Evolutionary conservation across 2,888 invertebrate species (phyloP), one percentile per base, ranked within the genome.

Genomic region (Vandiemenella viatica): DNA sequence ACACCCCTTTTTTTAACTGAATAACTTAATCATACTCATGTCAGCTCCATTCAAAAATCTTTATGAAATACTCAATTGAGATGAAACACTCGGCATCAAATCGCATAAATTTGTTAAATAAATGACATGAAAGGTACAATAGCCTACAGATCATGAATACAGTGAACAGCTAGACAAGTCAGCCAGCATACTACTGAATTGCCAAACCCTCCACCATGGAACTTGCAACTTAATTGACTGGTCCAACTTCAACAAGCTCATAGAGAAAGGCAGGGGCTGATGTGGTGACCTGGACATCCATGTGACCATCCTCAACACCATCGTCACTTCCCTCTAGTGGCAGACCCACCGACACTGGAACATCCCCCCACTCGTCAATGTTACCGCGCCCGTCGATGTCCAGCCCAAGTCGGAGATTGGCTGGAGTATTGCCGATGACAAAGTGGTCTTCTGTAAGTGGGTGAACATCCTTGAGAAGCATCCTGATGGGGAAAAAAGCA

Each of bases 381-480:
- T 45, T 43, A 22, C 44, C 65, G 2, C 59, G 60, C 15, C 63
- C 64, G 10, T 59, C 63, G 32, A 66, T 63, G 52, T 67, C 67
- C 43, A 69, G 59, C 37, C 66, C 67, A 50, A 67, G 59, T 45
- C 67, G 64, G 51, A 70, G 57, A 52, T 67, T 66, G 37, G 61
- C 58, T 2, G 69, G 68, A 43, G 65, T 64, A 54, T 66, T 67
- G 26, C 70, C 69, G 56, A 71, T 67, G 22, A 70, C 68, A 55
- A 75, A 74, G 59, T 76, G 74, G 3, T 73, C 70, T 56, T 77
- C 75, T 5, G 73, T 72, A 49, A 78, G 63, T 13, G 79, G 76
- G 59, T 75, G 65, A 52, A 73, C 63, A 54, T 77, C 75, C 60
- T 78, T 76, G 56, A 81, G 63, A 43, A 74, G 58, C 48, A 68